phyloP scores from a whole-genome alignment of 1,140 invertebrate species.

The Solenopsis fugax region DNA sequence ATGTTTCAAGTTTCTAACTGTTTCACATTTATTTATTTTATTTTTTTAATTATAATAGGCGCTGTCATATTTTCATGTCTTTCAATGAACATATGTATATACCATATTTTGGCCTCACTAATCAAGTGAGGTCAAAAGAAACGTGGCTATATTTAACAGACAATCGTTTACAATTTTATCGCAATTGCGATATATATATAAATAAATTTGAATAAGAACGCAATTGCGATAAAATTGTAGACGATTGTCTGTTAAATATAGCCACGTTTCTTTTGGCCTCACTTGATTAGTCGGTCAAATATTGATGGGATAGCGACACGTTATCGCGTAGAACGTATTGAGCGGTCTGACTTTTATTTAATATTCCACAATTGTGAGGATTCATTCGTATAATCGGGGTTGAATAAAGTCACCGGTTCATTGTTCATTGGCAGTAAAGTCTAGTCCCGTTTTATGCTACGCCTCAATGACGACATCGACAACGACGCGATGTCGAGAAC shows the following conservation, averaged over 20 bases:
- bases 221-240: background rate
- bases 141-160: background rate
- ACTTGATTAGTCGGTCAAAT: background rate
- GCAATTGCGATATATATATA: background rate
- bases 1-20: background rate
- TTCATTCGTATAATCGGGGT: slow-evolving; percentile 55
- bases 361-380: background rate
- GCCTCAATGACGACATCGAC: slow-evolving; percentile 62
- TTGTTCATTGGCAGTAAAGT: slow-evolving; percentile 64
- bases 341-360: background rate
- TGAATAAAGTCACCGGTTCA: slow-evolving; percentile 58
- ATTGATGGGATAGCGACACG: background rate
- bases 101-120: no score
- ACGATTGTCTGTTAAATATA: background rate
- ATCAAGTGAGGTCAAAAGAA: background rate
- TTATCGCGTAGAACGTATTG: background rate
- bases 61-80: background rate
- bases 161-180: background rate
- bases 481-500: background rate
- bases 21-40: background rate
- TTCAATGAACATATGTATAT: background rate
- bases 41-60: background rate
- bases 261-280: background rate
- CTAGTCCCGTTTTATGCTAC: slow-evolving; percentile 18
- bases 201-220: background rate